phyloP scores from a whole-genome alignment of 2,888 invertebrate species.

The Drosophila melanosoma region DNA sequence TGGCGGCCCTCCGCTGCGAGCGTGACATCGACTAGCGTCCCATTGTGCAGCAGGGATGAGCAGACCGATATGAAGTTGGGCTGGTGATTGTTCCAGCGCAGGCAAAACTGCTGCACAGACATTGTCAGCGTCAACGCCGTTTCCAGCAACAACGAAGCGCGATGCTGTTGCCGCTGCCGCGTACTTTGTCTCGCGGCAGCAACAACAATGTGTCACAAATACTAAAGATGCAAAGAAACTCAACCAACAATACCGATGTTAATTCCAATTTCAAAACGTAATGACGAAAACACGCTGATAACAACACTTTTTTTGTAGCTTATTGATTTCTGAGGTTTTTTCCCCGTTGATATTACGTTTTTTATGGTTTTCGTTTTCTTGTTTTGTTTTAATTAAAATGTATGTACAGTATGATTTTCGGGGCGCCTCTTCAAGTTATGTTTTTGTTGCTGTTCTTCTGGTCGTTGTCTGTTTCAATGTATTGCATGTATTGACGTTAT shows the following conservation, averaged over 20 bases:
- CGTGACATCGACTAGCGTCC: slow-evolving; percentile 95
- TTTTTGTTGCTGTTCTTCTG: slow-evolving; percentile 26
- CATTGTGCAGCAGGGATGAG: slow-evolving; percentile 92
- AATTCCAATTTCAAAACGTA: slow-evolving; percentile 53
- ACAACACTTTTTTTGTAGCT: slow-evolving; percentile 71
- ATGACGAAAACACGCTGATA: slow-evolving; percentile 72
- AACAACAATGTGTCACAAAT: slow-evolving; percentile 57
- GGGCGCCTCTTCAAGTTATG: slow-evolving; percentile 51
- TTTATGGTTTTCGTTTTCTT: slow-evolving; percentile 5
- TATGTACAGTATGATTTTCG: slow-evolving; percentile 67
- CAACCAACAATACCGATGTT: slow-evolving; percentile 53
- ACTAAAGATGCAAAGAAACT: slow-evolving; percentile 39
- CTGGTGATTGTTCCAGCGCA: slow-evolving; percentile 97
- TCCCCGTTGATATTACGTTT: slow-evolving; percentile 28
- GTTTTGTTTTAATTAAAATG: slow-evolving; percentile 69
- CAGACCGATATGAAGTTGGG: slow-evolving; percentile 96
- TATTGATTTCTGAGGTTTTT: slow-evolving; percentile 71
- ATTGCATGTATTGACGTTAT: slow-evolving; percentile 10
- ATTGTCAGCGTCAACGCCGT: slow-evolving; percentile 83
- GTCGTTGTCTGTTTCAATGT: slow-evolving; percentile 36
- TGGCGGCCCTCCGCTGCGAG: slow-evolving; percentile 96
- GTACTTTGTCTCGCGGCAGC: slow-evolving; percentile 60
- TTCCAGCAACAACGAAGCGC: slow-evolving; percentile 46
- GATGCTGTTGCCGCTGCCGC: slow-evolving; percentile 61
- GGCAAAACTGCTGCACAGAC: slow-evolving; percentile 91